These are phyloP conservation scores for Epinephelus coioides DNA, from an alignment of 2,797 vertebrate species.

Conservation along the genomic window DNA sequence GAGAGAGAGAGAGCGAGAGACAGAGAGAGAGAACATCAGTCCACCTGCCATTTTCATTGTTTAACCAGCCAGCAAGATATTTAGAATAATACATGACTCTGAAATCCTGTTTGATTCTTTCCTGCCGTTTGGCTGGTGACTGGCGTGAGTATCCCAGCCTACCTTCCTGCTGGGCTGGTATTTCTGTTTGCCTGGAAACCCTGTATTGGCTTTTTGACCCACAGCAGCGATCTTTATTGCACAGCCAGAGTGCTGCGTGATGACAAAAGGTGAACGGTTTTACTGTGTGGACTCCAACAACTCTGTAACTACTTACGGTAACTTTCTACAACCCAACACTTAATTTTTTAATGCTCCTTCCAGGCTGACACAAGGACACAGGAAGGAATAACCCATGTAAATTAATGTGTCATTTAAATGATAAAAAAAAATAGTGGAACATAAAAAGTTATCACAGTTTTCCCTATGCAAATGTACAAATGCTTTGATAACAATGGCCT, in stretches of 20 bases:
- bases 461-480: background rate
- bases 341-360: background rate
- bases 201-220: slow-evolving; percentile 50
- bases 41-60: slow-evolving; percentile 5
- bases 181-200: slow-evolving; percentile 61
- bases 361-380: background rate
- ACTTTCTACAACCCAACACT: background rate
- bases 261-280: slow-evolving; percentile 47
- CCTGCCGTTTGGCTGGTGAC: slow-evolving; percentile 27
- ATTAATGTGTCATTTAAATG: background rate
- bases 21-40: background rate
- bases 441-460: background rate
- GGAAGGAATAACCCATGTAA: background rate
- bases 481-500: too few species aligned
- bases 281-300: background rate
- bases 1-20: background rate
- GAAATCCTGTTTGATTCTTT: slow-evolving; percentile 18
- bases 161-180: slow-evolving; percentile 60
- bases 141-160: slow-evolving; percentile 55
- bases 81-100: background rate
- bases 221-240: slow-evolving; percentile 57
- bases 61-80: slow-evolving; percentile 1
- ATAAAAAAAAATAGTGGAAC: background rate
- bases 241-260: slow-evolving; percentile 28
- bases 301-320: slow-evolving; percentile 15